Evolutionary conservation across 2,113 vertebrate genomes (phyloP).

Genomic region (Menidia beryllina): DNA sequence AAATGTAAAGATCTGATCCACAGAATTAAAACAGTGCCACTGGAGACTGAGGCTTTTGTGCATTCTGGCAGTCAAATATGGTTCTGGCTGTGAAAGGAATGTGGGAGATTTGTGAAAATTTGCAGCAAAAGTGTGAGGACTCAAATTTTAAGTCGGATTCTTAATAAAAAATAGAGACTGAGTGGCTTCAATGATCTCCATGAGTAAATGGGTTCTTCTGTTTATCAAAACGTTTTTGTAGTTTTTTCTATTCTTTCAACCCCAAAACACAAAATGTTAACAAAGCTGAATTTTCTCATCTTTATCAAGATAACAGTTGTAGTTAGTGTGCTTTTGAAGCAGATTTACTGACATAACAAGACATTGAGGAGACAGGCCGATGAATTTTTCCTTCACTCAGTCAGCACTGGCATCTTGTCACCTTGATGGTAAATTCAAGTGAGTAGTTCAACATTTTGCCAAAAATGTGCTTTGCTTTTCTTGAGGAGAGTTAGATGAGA

Average conservation of each 20-base stretch:
- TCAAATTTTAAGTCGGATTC: conserved; percentile 24
- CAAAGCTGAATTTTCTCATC: neutral
- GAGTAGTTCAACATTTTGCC: neutral
- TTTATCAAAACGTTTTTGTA: conserved; percentile 33
- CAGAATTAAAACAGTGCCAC: conserved; percentile 9
- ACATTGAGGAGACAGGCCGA: too few relatives aligned
- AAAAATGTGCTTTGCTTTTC: neutral
- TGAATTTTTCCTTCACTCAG: neutral
- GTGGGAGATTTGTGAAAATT: conserved; percentile 59
- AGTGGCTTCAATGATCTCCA: conserved; percentile 53
- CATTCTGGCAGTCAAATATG: conserved; percentile 34
- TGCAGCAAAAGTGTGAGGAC: conserved; percentile 52
- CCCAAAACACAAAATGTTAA: conserved; percentile 1
- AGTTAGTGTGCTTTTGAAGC: too few relatives aligned
- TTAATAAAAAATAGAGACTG: too few relatives aligned
- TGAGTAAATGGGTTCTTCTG: conserved; percentile 43
- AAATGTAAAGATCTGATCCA: neutral
- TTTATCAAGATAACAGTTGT: too few relatives aligned
- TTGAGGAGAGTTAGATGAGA: neutral
- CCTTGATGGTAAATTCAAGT: neutral
- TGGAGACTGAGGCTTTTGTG: conserved; percentile 23
- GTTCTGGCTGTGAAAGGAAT: conserved; percentile 38
- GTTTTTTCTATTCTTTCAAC: neutral
- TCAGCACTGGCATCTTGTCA: too few relatives aligned
- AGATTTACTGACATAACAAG: too few relatives aligned